These are phyloP conservation scores for Limnephilus marmoratus DNA, from an alignment of 2,888 invertebrate genomes.

Conservation along the genomic window DNA sequence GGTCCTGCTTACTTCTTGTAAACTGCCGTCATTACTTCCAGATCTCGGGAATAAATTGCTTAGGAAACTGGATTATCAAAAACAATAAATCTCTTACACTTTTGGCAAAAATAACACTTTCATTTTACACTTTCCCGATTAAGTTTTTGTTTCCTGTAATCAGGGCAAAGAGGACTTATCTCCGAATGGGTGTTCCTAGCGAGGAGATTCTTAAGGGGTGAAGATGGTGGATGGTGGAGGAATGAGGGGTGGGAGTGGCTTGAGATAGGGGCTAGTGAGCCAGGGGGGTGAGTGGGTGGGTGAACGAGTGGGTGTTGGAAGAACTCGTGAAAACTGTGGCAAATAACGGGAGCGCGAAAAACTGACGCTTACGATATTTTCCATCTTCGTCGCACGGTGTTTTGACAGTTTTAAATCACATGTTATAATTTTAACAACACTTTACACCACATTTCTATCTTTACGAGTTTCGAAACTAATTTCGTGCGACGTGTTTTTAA, in stretches of 20 bases:
- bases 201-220: conserved; percentile 28
- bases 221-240: background rate
- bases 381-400: background rate
- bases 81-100: conserved; percentile 54
- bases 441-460: background rate
- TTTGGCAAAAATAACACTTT: conserved; percentile 54
- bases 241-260: background rate
- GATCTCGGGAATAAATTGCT: conserved; percentile 47
- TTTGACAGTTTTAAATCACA: conserved; percentile 2
- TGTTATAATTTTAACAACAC: background rate
- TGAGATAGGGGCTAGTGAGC: background rate
- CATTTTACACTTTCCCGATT: conserved; percentile 53
- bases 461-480: background rate
- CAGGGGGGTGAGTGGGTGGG: background rate
- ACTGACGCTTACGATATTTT: background rate
- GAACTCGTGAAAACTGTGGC: conserved; percentile 22
- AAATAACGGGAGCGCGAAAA: background rate
- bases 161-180: conserved; percentile 52
- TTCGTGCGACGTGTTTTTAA: too few species aligned
- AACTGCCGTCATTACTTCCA: conserved; percentile 49
- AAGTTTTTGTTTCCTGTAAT: conserved; percentile 61
- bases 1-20: background rate
- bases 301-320: background rate
- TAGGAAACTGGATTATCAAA: conserved; percentile 33
- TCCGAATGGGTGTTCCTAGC: background rate